These are phyloP conservation scores for Pyxicephalus adspersus DNA, from an alignment of 2,113 vertebrate genomes.

Conservation along the genomic window DNA sequence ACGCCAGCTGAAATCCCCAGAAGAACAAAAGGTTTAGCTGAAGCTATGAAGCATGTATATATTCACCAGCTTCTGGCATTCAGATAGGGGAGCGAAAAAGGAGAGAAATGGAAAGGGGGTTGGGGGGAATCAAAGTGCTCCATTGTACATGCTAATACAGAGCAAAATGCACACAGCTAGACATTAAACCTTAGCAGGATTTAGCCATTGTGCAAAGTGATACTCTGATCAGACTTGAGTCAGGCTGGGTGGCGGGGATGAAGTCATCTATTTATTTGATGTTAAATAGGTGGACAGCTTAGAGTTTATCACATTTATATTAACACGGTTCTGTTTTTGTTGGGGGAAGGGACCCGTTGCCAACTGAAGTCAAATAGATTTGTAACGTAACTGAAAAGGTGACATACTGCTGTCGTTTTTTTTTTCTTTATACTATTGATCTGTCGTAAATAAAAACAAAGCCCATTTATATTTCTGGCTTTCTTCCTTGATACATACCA, in stretches of 20 bases:
- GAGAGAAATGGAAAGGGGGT: conserved; percentile 57
- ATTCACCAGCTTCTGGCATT: conserved; percentile 85
- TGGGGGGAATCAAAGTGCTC: conserved; percentile 82
- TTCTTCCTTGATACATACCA: too few species aligned
- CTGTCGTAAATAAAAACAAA: too few species aligned
- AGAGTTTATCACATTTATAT: conserved; percentile 23
- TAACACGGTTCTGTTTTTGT: conserved; percentile 2
- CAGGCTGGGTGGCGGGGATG: conserved; percentile 60
- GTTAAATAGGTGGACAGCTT: conserved; percentile 32
- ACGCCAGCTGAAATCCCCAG: conserved; percentile 84
- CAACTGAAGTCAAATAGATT: too few species aligned
- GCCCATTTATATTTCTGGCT: too few species aligned
- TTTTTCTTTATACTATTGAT: too few species aligned
- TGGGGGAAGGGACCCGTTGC: too few species aligned
- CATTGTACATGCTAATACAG: conserved; percentile 84
- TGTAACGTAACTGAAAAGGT: too few species aligned
- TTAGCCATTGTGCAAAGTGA: conserved; percentile 81
- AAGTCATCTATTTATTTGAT: conserved; percentile 38
- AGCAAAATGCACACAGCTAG: conserved; percentile 86
- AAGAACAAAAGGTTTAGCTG: conserved; percentile 89
- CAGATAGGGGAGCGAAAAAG: conserved; percentile 73
- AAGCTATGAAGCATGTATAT: conserved; percentile 87
- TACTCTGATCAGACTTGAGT: conserved; percentile 78
- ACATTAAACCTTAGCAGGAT: conserved; percentile 83
- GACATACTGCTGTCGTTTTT: too few species aligned